Conservation (phyloP, 1,140 invertebrate species). For the Sycophaga agraensis region DNA sequence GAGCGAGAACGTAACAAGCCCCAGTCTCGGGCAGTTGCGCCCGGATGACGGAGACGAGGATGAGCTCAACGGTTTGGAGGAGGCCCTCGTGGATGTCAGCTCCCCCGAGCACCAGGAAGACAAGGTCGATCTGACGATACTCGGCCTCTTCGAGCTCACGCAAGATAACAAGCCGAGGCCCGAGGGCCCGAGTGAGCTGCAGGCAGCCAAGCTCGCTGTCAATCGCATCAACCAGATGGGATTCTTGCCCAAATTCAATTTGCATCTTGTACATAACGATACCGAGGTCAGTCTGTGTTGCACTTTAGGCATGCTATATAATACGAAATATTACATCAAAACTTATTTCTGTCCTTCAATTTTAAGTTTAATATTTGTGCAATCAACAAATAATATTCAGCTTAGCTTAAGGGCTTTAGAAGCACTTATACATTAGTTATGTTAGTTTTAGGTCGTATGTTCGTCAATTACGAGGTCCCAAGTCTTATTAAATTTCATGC, state of each 20-base stretch:
- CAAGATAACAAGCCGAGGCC: constrained; percentile 59
- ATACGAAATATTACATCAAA: no score
- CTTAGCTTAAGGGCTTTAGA: no score
- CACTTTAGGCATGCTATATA: no score
- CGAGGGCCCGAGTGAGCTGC: constrained; percentile 73
- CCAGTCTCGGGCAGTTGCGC: no score
- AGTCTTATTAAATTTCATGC: no score
- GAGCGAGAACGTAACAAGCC: no score
- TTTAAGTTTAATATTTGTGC: no score
- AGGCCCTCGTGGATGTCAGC: constrained; percentile 12
- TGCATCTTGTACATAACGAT: constrained; percentile 76
- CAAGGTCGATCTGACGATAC: constrained; percentile 53
- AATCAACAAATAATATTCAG: no score
- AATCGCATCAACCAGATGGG: constrained; percentile 70
- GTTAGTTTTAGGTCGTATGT: no score
- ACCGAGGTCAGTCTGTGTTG: constrained; percentile 67
- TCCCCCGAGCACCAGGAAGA: constrained; percentile 27
- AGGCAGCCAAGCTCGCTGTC: constrained; percentile 73
- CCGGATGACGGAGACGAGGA: background rate
- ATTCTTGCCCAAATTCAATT: constrained; percentile 69
- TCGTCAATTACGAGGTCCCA: no score
- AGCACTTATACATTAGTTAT: no score
- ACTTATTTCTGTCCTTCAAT: no score
- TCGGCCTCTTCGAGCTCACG: constrained; percentile 78
- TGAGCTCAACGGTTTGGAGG: constrained; percentile 13